These are phyloP conservation scores for Mechanitis messenoides DNA, from an alignment of 2,888 invertebrate species.

Conservation along the genomic window DNA sequence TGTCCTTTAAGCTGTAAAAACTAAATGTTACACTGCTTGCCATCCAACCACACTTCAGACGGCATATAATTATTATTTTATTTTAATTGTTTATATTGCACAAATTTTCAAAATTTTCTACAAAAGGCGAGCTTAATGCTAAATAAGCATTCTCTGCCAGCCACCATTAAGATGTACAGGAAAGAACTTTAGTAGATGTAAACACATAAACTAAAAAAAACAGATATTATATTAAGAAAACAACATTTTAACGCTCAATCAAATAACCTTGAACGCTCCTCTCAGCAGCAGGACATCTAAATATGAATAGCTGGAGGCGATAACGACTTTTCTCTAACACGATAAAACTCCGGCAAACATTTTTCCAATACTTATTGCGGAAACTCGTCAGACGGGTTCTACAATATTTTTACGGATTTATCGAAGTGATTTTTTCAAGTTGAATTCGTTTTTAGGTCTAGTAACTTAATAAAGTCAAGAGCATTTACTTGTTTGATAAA, in stretches of 20 bases:
- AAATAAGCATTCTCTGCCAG: no score
- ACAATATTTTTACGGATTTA: background rate
- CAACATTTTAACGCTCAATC: background rate
- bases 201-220: no score
- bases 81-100: no score
- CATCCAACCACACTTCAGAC: no score
- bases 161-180: no score
- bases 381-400: constrained; percentile 30
- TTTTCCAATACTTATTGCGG: constrained; percentile 57
- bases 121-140: no score
- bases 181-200: no score
- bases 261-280: constrained; percentile 5
- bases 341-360: constrained; percentile 53
- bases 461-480: background rate
- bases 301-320: constrained; percentile 18
- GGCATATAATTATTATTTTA: no score
- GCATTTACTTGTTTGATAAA: background rate
- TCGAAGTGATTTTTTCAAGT: background rate
- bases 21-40: no score
- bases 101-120: no score
- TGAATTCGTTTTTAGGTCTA: background rate
- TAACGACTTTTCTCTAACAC: constrained; percentile 35
- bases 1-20: no score
- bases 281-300: constrained; percentile 10
- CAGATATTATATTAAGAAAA: no score